A percentile compares a stretch with the other conserved stretches of the same genome.
phyloP scores from a whole-genome alignment of 2,113 vertebrate genomes.

The Trogon melanurus region DNA sequence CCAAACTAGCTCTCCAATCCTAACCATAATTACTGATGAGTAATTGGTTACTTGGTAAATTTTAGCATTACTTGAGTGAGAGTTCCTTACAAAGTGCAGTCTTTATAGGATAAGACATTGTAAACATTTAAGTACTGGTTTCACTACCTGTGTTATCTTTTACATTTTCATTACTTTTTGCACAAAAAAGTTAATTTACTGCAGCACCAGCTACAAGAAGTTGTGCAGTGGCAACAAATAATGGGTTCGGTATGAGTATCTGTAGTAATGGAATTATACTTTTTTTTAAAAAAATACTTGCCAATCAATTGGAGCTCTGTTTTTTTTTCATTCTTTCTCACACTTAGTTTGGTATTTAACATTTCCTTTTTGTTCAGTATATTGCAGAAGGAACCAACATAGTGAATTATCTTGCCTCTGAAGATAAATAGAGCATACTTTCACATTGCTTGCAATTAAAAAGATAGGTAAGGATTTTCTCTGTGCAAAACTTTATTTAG shows the following conservation, averaged over 20 bases:
- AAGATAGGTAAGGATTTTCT: slow-evolving; percentile 6
- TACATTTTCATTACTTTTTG: neutral
- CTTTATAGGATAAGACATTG: neutral
- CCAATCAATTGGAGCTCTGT: neutral
- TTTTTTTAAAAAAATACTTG: neutral
- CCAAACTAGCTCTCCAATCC: neutral
- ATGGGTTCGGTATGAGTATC: neutral
- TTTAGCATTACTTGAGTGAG: neutral
- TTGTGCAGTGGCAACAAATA: neutral
- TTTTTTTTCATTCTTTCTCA: neutral
- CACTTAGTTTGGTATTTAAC: neutral
- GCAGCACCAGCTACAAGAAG: neutral
- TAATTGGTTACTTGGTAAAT: neutral
- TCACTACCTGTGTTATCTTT: neutral
- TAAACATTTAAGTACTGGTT: neutral
- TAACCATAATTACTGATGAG: neutral
- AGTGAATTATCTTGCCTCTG: neutral
- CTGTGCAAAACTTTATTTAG: neutral
- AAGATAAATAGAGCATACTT: neutral
- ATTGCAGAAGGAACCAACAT: neutral
- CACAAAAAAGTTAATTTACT: neutral
- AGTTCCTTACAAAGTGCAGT: neutral
- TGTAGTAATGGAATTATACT: neutral
- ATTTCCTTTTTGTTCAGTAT: neutral
- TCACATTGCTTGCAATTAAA: slow-evolving; percentile 8